Evolutionary conservation across 1,140 invertebrate genomes (phyloP).

Genomic region (Drosophila guanche): DNA sequence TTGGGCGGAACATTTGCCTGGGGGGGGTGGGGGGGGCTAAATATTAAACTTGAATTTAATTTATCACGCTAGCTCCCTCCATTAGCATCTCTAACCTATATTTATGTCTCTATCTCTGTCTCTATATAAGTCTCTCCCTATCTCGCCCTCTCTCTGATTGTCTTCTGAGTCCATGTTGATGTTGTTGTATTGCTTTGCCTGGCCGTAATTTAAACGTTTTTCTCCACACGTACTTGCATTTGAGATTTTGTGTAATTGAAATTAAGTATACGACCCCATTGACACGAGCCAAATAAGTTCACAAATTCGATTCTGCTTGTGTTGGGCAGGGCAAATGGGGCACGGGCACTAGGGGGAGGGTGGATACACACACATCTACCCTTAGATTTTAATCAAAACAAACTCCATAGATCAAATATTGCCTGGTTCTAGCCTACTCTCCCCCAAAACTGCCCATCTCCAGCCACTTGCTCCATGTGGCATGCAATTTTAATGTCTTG

Average conservation of each 20-base stretch:
- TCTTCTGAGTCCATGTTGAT: slow-evolving; percentile 67
- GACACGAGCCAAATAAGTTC: slow-evolving; percentile 16
- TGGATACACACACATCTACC: background rate
- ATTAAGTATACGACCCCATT: slow-evolving; percentile 68
- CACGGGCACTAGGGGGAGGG: background rate
- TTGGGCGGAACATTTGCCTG: background rate
- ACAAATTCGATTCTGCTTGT: slow-evolving; percentile 24
- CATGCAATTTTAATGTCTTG: slow-evolving; percentile 77
- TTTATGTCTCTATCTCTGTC: slow-evolving; percentile 25
- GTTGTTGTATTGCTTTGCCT: slow-evolving; percentile 84
- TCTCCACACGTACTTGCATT: slow-evolving; percentile 62
- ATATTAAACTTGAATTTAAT: slow-evolving; percentile 27
- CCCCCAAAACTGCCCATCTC: background rate
- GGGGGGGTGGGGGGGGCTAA: no score
- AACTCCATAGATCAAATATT: slow-evolving; percentile 19
- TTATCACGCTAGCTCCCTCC: slow-evolving; percentile 36
- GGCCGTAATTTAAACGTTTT: slow-evolving; percentile 83
- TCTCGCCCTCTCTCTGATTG: slow-evolving; percentile 35
- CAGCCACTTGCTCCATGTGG: slow-evolving; percentile 40
- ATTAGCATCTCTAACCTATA: background rate
- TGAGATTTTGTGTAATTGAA: slow-evolving; percentile 53
- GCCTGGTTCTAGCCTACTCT: slow-evolving; percentile 13
- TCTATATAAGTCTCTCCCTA: slow-evolving; percentile 32
- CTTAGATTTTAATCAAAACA: slow-evolving; percentile 31
- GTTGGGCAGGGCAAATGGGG: background rate